Percentiles rank a stretch among this genome's conserved stretches.
Conservation (phyloP, 2,797 vertebrate genomes). For the Sebastes taczanowskii region DNA sequence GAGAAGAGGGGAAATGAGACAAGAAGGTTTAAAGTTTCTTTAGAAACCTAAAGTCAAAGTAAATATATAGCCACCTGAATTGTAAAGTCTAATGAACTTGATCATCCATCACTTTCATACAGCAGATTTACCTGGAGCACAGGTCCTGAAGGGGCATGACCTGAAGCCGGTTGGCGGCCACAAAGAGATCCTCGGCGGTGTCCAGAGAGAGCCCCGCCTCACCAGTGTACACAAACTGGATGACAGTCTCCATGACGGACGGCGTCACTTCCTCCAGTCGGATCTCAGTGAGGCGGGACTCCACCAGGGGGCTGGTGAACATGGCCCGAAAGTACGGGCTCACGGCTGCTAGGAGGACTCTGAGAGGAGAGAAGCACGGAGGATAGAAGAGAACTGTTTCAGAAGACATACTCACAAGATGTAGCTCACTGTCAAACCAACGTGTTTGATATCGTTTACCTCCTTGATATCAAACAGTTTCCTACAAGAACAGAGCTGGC, state of each 20-base stretch:
- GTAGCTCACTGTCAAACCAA: background rate
- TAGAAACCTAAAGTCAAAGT: background rate
- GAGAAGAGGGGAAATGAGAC: background rate
- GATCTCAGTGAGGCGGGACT: slow-evolving; percentile 86
- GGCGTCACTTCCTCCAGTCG: slow-evolving; percentile 86
- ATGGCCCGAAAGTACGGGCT: slow-evolving; percentile 89
- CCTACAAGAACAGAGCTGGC: background rate
- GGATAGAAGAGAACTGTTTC: background rate
- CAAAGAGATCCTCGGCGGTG: slow-evolving; percentile 86
- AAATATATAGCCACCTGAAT: background rate
- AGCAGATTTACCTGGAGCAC: slow-evolving; percentile 83
- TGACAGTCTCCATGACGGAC: slow-evolving; percentile 83
- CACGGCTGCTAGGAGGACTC: slow-evolving; percentile 86
- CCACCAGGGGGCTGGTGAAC: slow-evolving; percentile 87
- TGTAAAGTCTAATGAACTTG: background rate
- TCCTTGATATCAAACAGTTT: background rate
- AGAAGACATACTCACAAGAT: background rate
- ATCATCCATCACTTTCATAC: background rate
- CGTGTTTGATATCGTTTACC: background rate
- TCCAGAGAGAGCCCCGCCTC: slow-evolving; percentile 83
- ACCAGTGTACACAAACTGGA: slow-evolving; percentile 87
- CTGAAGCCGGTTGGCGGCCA: slow-evolving; percentile 86
- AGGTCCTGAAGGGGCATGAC: slow-evolving; percentile 86
- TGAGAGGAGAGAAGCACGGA: slow-evolving; percentile 33
- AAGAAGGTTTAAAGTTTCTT: background rate